A percentile compares a stretch with the other conserved stretches of the same genome.
These are phyloP conservation scores for Drosophila nr. fundita DNA, from an alignment of 2,888 invertebrate genomes.

Conservation along the genomic window DNA sequence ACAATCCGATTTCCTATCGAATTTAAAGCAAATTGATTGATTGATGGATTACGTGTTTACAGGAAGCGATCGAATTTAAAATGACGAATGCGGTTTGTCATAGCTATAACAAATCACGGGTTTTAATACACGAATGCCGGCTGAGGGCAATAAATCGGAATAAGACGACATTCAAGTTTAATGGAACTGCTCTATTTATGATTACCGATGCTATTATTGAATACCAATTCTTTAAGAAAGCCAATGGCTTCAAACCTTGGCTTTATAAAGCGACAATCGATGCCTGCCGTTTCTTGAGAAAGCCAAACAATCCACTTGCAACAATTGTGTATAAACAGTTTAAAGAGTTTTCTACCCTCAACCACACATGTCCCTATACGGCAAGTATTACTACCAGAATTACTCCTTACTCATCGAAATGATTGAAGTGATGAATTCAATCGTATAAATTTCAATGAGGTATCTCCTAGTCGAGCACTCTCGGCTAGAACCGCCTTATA, in stretches of 20 bases:
- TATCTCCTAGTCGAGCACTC: background rate
- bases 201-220: fast-evolving
- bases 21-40: no score
- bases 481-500: background rate
- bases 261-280: fast-evolving
- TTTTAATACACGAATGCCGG: constrained; percentile 10
- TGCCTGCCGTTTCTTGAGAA: background rate
- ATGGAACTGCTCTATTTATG: background rate
- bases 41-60: no score
- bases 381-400: background rate
- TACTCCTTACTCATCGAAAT: background rate
- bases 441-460: background rate
- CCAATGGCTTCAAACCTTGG: background rate
- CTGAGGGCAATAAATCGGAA: constrained; percentile 28
- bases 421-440: background rate
- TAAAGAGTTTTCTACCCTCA: fast-evolving
- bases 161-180: constrained; percentile 6
- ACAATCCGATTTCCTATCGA: no score
- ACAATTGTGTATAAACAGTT: fast-evolving
- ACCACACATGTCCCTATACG: background rate
- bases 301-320: background rate
- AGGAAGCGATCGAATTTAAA: constrained; percentile 13
- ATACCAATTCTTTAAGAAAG: fast-evolving
- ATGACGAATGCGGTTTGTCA: constrained; percentile 25
- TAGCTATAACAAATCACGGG: constrained; percentile 1